phyloP scores from a whole-genome alignment of 2,888 invertebrate species.

The Heliconius ethilla region DNA sequence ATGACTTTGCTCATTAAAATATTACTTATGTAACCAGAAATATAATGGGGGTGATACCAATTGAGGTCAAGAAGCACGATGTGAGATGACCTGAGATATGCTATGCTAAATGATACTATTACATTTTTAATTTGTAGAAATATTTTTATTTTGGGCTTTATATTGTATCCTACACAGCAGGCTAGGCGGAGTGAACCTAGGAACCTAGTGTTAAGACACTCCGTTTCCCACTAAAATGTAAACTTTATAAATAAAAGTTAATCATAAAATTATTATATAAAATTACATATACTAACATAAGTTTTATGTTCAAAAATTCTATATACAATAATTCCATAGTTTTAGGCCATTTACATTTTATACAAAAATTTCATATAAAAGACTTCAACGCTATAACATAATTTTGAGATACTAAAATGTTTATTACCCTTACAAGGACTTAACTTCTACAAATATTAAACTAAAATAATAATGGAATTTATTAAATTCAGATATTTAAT shows the following conservation, averaged over 20 bases:
- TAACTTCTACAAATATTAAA: not conserved
- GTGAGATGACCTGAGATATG: slow-evolving; percentile 29
- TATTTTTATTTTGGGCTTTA: not conserved
- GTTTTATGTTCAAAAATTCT: not conserved
- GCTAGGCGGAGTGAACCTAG: too few relatives aligned
- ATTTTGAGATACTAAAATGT: too few relatives aligned
- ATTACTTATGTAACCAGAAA: slow-evolving; percentile 25
- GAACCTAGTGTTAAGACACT: too few relatives aligned
- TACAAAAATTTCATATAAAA: slow-evolving; percentile 34
- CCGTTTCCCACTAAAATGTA: too few relatives aligned
- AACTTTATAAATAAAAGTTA: too few relatives aligned
- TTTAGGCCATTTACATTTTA: not conserved
- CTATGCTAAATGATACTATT: not conserved
- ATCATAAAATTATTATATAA: too few relatives aligned
- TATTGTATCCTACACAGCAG: not conserved
- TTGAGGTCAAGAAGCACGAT: slow-evolving; percentile 27
- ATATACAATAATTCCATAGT: not conserved
- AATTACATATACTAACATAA: too few relatives aligned
- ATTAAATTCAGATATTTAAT: not conserved
- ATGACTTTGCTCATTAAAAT: slow-evolving; percentile 25
- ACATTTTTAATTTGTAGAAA: not conserved
- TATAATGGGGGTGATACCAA: slow-evolving; percentile 19
- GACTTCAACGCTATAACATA: slow-evolving; percentile 36
- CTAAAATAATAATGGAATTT: not conserved
- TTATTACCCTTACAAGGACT: not conserved